Conservation (phyloP, 2,113 vertebrate genomes). For the Halcyon senegalensis region DNA sequence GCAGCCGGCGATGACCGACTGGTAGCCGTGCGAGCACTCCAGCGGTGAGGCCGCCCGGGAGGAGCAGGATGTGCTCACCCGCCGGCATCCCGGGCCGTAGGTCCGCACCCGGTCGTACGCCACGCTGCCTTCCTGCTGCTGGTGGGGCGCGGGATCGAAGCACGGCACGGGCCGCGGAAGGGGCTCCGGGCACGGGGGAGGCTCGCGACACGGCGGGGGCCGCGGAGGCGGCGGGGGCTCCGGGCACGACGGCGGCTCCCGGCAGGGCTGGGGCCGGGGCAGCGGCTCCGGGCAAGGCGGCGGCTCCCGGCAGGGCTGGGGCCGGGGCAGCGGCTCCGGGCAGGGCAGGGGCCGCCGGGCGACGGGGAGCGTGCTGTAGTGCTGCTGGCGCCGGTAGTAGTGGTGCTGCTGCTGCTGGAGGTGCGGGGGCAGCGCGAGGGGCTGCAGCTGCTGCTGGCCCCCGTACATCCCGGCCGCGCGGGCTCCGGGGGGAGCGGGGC, state of each 20-base stretch:
- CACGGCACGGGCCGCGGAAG: not conserved
- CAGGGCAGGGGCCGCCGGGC: not conserved
- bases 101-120: constrained; percentile 72
- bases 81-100: constrained; percentile 76
- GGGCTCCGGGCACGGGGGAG: not conserved
- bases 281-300: not conserved
- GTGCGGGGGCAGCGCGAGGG: constrained; percentile 9
- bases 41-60: constrained; percentile 62
- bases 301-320: too few relatives aligned
- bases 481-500: not conserved
- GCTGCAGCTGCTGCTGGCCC: constrained; percentile 57
- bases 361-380: constrained; percentile 4
- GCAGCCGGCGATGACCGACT: constrained; percentile 56
- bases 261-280: not conserved
- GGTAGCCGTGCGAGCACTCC: constrained; percentile 51
- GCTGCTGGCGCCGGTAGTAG: constrained; percentile 34
- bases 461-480: constrained; percentile 39
- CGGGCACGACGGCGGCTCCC: not conserved
- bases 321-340: not conserved
- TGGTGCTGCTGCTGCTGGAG: constrained; percentile 45
- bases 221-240: not conserved
- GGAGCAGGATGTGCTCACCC: constrained; percentile 46
- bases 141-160: not conserved
- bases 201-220: not conserved
- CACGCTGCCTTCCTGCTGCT: constrained; percentile 58